These are phyloP conservation scores for Numenius phaeopus DNA, from an alignment of 2,797 vertebrate species.

Conservation along the genomic window DNA sequence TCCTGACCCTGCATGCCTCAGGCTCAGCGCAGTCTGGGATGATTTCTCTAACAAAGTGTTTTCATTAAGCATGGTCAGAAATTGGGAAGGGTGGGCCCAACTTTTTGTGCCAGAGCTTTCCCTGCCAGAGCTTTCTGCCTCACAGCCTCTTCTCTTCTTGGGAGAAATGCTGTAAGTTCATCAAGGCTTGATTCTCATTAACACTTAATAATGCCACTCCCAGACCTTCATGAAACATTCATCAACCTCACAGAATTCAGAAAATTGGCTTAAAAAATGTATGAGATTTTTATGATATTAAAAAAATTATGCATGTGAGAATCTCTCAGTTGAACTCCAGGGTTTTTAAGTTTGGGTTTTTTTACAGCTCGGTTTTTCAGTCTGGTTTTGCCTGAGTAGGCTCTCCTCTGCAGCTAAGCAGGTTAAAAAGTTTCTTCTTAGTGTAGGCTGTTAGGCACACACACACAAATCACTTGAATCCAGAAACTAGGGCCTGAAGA, in stretches of 20 bases:
- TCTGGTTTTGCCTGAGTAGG: neutral
- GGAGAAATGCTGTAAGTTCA: neutral
- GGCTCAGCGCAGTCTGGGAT: neutral
- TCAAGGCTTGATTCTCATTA: conserved; percentile 45
- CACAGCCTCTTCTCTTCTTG: neutral
- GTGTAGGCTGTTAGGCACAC: neutral
- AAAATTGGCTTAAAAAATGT: conserved; percentile 37
- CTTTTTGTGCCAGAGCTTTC: neutral
- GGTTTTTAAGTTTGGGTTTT: neutral
- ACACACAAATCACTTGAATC: neutral
- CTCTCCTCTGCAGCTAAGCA: neutral
- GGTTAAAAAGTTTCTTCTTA: neutral
- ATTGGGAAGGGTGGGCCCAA: neutral
- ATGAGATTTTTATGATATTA: conserved; percentile 51
- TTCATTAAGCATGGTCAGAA: neutral
- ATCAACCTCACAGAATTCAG: conserved; percentile 10
- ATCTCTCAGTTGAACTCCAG: neutral
- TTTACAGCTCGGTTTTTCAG: neutral
- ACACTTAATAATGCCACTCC: conserved; percentile 48
- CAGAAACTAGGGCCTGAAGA: neutral
- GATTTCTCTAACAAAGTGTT: neutral
- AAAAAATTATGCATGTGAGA: conserved; percentile 3
- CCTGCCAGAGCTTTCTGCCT: neutral
- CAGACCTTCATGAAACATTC: conserved; percentile 40
- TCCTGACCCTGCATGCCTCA: neutral